phyloP scores from a whole-genome alignment of 2,888 invertebrate species.

The Zelleria hepariella region DNA sequence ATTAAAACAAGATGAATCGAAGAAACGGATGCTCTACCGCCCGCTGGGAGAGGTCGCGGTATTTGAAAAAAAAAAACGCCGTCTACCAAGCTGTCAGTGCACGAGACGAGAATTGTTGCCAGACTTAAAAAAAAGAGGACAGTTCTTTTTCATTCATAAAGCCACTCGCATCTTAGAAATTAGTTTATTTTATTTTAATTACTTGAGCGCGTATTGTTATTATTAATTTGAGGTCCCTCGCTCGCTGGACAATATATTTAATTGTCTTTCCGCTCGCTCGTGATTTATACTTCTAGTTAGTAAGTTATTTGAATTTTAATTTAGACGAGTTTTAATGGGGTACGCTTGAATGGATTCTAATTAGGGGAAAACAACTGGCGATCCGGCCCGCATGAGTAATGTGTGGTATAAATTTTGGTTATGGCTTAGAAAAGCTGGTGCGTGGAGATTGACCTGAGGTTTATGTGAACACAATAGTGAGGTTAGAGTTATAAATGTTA shows the following conservation, averaged over 20 bases:
- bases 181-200: slow-evolving; percentile 73
- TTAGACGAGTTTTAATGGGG: slow-evolving; percentile 69
- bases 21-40: slow-evolving; percentile 57
- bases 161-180: slow-evolving; percentile 53
- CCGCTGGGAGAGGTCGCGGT: slow-evolving; percentile 61
- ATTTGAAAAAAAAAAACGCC: slow-evolving; percentile 50
- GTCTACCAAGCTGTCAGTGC: slow-evolving; percentile 62
- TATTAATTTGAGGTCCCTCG: slow-evolving; percentile 38
- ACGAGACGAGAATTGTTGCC: slow-evolving; percentile 61
- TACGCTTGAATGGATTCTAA: slow-evolving; percentile 68
- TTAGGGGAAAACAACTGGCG: slow-evolving; percentile 65
- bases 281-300: slow-evolving; percentile 71
- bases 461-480: slow-evolving; percentile 37
- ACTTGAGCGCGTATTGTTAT: slow-evolving; percentile 63
- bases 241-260: slow-evolving; percentile 65
- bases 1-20: slow-evolving; percentile 63
- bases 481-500: slow-evolving; percentile 53
- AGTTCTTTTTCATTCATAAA: slow-evolving; percentile 66
- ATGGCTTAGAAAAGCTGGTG: slow-evolving; percentile 47
- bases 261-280: slow-evolving; percentile 57
- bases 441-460: slow-evolving; percentile 32
- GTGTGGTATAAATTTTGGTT: slow-evolving; percentile 64
- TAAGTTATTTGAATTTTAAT: slow-evolving; percentile 71
- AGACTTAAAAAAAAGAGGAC: slow-evolving; percentile 41
- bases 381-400: slow-evolving; percentile 55